Evolutionary conservation across 2,113 vertebrate species (phyloP).

Genomic region (Xenopus laevis): DNA sequence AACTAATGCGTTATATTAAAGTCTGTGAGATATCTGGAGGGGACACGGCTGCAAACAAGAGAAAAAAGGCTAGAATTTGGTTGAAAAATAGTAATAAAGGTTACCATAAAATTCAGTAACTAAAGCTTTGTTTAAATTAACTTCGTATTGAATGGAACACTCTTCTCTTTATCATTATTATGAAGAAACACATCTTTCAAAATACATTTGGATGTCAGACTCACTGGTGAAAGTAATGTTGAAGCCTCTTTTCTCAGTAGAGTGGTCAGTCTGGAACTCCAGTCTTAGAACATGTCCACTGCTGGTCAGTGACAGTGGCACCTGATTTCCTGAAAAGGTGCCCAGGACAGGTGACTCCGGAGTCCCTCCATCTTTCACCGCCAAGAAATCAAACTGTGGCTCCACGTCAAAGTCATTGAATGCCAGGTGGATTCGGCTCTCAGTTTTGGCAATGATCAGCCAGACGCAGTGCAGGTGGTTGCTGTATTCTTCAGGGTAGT

Average conservation of each 20-base stretch:
- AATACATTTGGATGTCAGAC: slow-evolving; percentile 43
- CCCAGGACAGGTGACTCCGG: slow-evolving; percentile 90
- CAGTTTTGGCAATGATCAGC: slow-evolving; percentile 89
- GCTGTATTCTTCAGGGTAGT: slow-evolving; percentile 95
- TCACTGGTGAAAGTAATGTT: slow-evolving; percentile 98
- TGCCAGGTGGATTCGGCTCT: slow-evolving; percentile 94
- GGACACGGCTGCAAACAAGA: too few relatives aligned
- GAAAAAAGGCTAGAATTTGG: too few relatives aligned
- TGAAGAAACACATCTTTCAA: not conserved
- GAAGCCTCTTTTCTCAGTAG: slow-evolving; percentile 94
- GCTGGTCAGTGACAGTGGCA: slow-evolving; percentile 91
- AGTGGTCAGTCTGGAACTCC: slow-evolving; percentile 97
- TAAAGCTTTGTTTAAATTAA: too few relatives aligned
- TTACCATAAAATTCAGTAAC: too few relatives aligned
- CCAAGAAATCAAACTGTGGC: slow-evolving; percentile 96
- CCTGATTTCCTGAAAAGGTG: slow-evolving; percentile 87
- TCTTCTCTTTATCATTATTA: not conserved
- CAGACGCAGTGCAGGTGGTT: slow-evolving; percentile 98
- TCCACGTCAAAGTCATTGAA: slow-evolving; percentile 99
- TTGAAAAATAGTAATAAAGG: too few relatives aligned
- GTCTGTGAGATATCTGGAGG: too few relatives aligned
- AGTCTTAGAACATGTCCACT: slow-evolving; percentile 88
- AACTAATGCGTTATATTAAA: too few relatives aligned
- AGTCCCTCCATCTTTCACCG: slow-evolving; percentile 89
- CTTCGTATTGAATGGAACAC: not conserved